phyloP scores from a whole-genome alignment of 2,113 vertebrate genomes.

The Bufo gargarizans region DNA sequence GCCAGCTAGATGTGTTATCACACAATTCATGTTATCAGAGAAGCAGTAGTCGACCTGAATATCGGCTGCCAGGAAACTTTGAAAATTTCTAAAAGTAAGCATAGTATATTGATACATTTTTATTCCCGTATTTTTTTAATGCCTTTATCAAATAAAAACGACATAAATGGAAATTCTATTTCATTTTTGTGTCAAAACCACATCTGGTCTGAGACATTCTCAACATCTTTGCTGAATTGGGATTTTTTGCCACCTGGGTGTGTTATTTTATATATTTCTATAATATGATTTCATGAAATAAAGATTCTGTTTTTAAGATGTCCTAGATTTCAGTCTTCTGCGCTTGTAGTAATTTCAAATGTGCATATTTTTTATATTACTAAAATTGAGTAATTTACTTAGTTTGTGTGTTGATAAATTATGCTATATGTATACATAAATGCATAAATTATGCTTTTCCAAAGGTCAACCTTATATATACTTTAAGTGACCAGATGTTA shows the following conservation, averaged over 20 bases:
- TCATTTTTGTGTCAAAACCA: not conserved
- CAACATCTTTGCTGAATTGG: not conserved
- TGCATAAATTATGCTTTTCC: not conserved
- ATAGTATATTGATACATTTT: no score
- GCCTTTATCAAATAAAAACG: no score
- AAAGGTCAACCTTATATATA: not conserved
- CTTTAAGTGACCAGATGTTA: constrained; percentile 37
- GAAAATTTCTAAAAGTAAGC: no score
- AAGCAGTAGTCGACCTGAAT: no score
- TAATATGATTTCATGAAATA: not conserved
- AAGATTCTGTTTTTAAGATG: not conserved
- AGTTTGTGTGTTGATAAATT: not conserved
- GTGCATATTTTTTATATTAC: not conserved
- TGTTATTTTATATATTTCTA: not conserved
- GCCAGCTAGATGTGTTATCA: not conserved
- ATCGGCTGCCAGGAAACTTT: no score
- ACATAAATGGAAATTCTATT: not conserved
- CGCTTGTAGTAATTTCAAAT: not conserved
- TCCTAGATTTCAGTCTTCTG: not conserved
- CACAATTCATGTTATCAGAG: not conserved
- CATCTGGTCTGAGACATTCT: not conserved
- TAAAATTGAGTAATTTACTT: not conserved
- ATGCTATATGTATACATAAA: not conserved
- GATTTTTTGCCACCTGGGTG: not conserved
- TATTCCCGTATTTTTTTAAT: no score